A percentile compares a stretch with the other conserved stretches of the same genome.
phyloP scores from a whole-genome alignment of 2,113 vertebrate genomes.

The Maccullochella peelii region DNA sequence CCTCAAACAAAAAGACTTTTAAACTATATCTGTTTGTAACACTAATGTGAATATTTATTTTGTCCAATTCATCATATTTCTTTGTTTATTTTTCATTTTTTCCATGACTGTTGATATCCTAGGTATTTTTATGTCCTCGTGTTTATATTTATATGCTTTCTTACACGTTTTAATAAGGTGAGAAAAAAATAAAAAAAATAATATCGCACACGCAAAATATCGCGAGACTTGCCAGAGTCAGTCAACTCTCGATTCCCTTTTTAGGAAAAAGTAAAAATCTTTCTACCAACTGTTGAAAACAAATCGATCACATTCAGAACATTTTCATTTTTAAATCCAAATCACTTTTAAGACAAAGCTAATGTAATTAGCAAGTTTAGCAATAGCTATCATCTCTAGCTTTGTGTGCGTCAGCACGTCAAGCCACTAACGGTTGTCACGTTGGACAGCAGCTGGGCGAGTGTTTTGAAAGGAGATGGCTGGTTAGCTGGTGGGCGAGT shows the following conservation, averaged over 20 bases:
- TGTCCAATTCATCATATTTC: not conserved
- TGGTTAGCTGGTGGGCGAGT: slow-evolving; percentile 57
- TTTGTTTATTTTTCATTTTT: not conserved
- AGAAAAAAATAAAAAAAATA: not conserved
- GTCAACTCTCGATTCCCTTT: slow-evolving; percentile 21
- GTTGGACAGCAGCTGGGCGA: slow-evolving; percentile 66
- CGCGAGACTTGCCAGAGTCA: slow-evolving; percentile 30
- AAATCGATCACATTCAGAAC: not conserved
- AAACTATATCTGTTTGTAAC: not conserved
- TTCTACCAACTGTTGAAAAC: not conserved
- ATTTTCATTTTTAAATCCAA: not conserved
- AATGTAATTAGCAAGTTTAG: not conserved
- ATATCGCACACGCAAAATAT: not conserved
- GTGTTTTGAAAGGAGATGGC: slow-evolving; percentile 78
- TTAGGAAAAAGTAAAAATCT: slow-evolving; percentile 5
- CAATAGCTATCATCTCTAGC: not conserved
- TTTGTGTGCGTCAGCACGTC: slow-evolving; percentile 50
- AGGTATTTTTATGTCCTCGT: not conserved
- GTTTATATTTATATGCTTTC: not conserved
- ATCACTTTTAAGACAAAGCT: not conserved
- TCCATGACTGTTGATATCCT: not conserved
- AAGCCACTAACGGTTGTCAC: slow-evolving; percentile 36
- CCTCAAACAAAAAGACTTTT: not conserved
- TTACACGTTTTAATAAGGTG: not conserved
- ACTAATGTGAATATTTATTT: not conserved